A percentile compares a stretch with the other conserved stretches of the same genome.
phyloP scores from a whole-genome alignment of 2,888 invertebrate genomes.

The Nymphalis urticae region DNA sequence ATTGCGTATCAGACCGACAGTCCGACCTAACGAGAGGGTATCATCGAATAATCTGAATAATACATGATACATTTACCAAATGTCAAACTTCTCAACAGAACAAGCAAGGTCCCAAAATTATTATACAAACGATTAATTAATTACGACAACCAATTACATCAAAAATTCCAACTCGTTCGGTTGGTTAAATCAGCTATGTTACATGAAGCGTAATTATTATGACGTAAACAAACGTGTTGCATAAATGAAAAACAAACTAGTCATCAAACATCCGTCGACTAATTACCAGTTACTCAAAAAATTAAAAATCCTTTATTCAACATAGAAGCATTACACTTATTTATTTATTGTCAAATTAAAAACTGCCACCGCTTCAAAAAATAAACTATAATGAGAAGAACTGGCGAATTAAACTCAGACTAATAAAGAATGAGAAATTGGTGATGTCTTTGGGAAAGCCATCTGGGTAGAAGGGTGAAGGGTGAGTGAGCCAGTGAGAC shows the following conservation, averaged over 20 bases:
- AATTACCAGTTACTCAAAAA: too few species aligned
- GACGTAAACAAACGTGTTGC: too few species aligned
- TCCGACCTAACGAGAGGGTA: slow-evolving; percentile 38
- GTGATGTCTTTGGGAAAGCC: too few species aligned
- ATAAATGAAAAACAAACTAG: background rate
- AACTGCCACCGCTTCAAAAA: too few species aligned
- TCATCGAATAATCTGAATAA: slow-evolving; percentile 71
- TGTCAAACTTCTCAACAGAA: background rate
- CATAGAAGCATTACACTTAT: too few species aligned
- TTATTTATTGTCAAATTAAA: too few species aligned
- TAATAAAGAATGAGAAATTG: too few species aligned
- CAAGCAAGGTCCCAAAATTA: background rate
- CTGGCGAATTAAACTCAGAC: too few species aligned
- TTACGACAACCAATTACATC: background rate
- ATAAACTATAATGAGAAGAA: too few species aligned
- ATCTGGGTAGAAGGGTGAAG: too few species aligned
- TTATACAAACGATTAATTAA: background rate
- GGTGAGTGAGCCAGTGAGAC: too few species aligned
- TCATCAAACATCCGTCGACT: background rate
- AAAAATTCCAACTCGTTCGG: background rate
- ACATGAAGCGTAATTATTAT: background rate
- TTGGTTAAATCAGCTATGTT: background rate
- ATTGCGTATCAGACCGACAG: slow-evolving; percentile 39
- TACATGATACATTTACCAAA: slow-evolving; percentile 55
- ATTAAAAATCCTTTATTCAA: too few species aligned